Conservation (phyloP, 1,140 invertebrate species). For the Drosophila pachea region DNA sequence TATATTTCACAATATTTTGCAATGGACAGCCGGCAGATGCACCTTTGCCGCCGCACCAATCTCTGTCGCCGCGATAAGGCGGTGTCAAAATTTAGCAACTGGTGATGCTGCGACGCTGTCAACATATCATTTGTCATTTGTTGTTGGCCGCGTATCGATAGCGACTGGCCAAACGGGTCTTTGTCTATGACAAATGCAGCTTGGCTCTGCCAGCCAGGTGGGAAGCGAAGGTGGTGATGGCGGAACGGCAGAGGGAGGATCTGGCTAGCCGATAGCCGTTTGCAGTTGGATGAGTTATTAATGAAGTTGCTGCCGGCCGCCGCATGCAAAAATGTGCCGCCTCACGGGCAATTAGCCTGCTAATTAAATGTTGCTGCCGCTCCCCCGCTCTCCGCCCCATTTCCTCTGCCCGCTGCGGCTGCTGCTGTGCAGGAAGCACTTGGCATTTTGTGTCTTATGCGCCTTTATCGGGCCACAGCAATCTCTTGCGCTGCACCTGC, state of each 20-base stretch:
- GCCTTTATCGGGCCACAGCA: constrained; percentile 51
- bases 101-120: constrained; percentile 56
- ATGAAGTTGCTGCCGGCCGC: constrained; percentile 62
- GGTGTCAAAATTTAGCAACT: constrained; percentile 75
- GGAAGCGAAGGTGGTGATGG: too few relatives aligned
- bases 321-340: constrained; percentile 42
- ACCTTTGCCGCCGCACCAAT: constrained; percentile 18
- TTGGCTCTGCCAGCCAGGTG: constrained; percentile 2
- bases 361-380: constrained; percentile 63
- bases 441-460: constrained; percentile 60
- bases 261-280: constrained; percentile 18
- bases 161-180: constrained; percentile 34
- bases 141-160: constrained; percentile 40
- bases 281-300: constrained; percentile 50
- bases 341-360: constrained; percentile 69
- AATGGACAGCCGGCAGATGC: constrained; percentile 36
- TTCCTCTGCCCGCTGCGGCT: too few relatives aligned
- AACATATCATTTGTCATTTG: constrained; percentile 74
- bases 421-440: constrained; percentile 66
- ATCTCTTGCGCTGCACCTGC: constrained; percentile 60
- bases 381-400: too few relatives aligned
- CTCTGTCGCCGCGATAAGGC: constrained; percentile 52
- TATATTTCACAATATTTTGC: constrained; percentile 56
- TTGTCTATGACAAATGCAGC: constrained; percentile 65
- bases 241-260: too few relatives aligned